Evolutionary conservation across 1,140 invertebrate species (phyloP).

Genomic region (Lordiphosa clarofinis): DNA sequence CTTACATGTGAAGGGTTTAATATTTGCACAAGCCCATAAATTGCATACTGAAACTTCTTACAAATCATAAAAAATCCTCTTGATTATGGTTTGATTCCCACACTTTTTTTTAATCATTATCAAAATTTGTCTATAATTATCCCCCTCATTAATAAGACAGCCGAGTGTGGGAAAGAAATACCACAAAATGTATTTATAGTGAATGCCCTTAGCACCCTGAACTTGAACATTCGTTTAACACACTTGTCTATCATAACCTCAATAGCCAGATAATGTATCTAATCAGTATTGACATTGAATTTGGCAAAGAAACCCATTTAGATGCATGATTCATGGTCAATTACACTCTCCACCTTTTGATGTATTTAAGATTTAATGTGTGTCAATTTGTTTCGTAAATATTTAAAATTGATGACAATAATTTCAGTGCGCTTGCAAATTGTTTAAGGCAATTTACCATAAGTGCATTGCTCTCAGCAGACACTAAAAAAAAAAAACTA

Average conservation of each 20-base stretch:
- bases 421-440: conserved; percentile 43
- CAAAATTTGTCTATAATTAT: conserved; percentile 5
- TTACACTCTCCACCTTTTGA: conserved; percentile 19
- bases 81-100: conserved; percentile 13
- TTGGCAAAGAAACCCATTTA: conserved; percentile 27
- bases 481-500: too few species aligned
- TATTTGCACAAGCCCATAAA: too few species aligned
- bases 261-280: conserved; percentile 26
- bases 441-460: conserved; percentile 38
- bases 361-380: conserved; percentile 4
- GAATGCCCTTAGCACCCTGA: conserved; percentile 11
- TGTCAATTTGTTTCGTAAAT: conserved; percentile 10
- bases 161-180: conserved; percentile 1
- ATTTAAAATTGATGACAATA: conserved; percentile 31
- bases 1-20: too few species aligned
- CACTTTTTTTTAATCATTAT: conserved; percentile 3
- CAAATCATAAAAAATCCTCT: background rate
- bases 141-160: conserved; percentile 3
- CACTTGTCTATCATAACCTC: conserved; percentile 11
- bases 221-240: conserved; percentile 8
- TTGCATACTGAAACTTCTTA: conserved; percentile 17
- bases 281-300: conserved; percentile 49
- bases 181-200: background rate
- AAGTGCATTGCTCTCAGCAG: conserved; percentile 20
- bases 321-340: conserved; percentile 42